These are phyloP conservation scores for Globodera rostochiensis DNA, from an alignment of 1,140 invertebrate genomes.

Conservation along the genomic window DNA sequence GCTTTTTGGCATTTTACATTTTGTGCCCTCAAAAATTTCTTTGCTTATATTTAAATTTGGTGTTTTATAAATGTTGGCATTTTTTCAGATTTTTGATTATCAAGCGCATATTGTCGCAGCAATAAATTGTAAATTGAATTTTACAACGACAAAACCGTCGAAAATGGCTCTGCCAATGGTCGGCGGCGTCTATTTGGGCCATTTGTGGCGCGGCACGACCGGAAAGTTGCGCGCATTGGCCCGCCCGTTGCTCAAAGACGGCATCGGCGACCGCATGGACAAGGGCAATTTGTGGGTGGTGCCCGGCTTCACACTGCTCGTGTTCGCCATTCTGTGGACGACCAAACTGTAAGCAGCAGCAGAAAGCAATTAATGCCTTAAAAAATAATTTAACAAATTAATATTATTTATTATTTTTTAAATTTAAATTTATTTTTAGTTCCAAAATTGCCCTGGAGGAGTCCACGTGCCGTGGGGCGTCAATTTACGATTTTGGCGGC, in stretches of 20 bases:
- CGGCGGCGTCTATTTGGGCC: constrained; percentile 74
- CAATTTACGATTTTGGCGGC: constrained; percentile 40
- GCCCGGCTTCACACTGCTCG: constrained; percentile 39
- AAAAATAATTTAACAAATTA: too few species aligned
- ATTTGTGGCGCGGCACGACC: constrained; percentile 23
- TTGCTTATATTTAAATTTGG: too few species aligned
- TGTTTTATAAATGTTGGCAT: too few species aligned
- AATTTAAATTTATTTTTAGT: constrained; percentile 8
- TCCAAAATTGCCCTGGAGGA: constrained; percentile 41
- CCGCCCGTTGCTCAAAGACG: constrained; percentile 39
- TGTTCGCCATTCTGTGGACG: constrained; percentile 40
- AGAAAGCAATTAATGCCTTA: too few species aligned
- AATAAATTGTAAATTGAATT: neutral
- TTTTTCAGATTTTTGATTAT: neutral
- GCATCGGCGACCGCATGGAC: constrained; percentile 44
- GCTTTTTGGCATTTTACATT: neutral
- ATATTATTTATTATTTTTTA: neutral
- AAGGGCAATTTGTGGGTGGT: constrained; percentile 45
- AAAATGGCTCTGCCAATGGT: constrained; percentile 84
- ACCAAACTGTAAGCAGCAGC: constrained; percentile 40
- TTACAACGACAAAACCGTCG: constrained; percentile 57
- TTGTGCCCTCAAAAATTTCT: neutral
- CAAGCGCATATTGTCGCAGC: neutral
- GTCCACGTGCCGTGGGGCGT: constrained; percentile 33
- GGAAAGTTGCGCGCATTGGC: constrained; percentile 30